Base-by-base conservation (phyloP, 1,140 invertebrate genomes). In the Pogonomyrmex californicus region DNA sequence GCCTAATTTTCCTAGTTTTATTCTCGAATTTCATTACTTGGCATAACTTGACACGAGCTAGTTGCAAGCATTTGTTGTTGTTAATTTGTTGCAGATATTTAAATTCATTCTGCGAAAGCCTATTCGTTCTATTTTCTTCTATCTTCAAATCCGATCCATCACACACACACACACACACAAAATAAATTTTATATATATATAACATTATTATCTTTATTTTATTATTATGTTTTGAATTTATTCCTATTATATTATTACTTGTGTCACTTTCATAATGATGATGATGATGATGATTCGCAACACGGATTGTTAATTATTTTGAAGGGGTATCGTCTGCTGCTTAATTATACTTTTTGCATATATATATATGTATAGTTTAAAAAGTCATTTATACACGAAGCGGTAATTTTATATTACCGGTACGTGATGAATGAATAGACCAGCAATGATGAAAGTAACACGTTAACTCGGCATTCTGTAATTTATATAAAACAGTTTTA, bases 361-460 rank as follows among this genome's bases (percentile, higher is more conserved):
- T 44, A n/a, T n/a, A 38, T 23, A 65, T 23, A 41, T 12, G 17
- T 10, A 36, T n/a, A 49, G 23, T 58, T 56, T 12, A 58, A 58
- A 23, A 23, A 23, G 23, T 36, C 44, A 47, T 58, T 23, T 70
- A 81, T 54, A 56, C 44, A 82, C 14, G 36, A 56, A 49, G 7
- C 9, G 14, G 62, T 12, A 36, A 51, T 68, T 47, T 79, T 79
- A 33, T 70, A 33, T 41, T 41, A 33, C 36, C n/a, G 10, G 36
- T 10, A 41, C 17, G 33, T 38, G 76, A 41, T 51, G 14, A 78
- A 17, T 17, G 65, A 33, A 66, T 44, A 58, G 51, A 33, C 41
- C 49, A 56, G 66, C 30, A 71, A 47, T 73, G 38, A 47, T 82
- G 79, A 73, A 82, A 82, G 51, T 82, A 82, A 82, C 44, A 51